Base-by-base conservation (phyloP, 2,797 vertebrate species). In the Sitta carolinensis region DNA sequence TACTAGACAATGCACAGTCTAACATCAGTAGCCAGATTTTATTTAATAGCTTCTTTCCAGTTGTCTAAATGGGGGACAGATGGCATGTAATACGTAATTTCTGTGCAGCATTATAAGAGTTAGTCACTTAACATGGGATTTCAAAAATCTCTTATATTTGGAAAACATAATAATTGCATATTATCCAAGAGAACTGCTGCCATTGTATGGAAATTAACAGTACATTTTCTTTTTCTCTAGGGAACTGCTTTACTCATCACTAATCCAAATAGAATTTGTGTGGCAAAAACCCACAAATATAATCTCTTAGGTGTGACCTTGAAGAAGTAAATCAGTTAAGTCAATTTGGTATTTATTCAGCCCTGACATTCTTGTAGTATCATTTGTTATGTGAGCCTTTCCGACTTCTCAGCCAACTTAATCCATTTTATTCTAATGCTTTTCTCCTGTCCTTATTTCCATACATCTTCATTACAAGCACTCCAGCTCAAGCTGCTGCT, bases 381-480 rank as follows among this genome's bases (percentile, higher is more conserved):
- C 68, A 62, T 89, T 54, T 92, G 51, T 94, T 96, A 95, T 80
- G 23, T 82, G 55, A 94, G 62, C 20, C 74, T 75, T 91, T 93
- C 59, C 29, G 58, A 40, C 26, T 62, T 82, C 42, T 92, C 69
- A 76, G 57, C 30, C 90, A 79, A 73, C 50, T 79, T 96, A 95
- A 94, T 95, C 64, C 29, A 73, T 74, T 87, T 94, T 69, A 52
- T 90, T 89, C 43, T 77, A 94, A 74, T 74, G 21, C 52, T 94
- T 79, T 81, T 76, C 45, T 95, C 64, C 72, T 54, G 27, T 79
- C 75, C 93, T 96, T 93, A 89, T 96, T 94, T 97, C 86, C 91
- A 95, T 96, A 87, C 34, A 75, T 96, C 95, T 97, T 97, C 91
- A 96, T 97, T 97, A 96, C 34, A 54, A 95, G 64, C 47, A 67